These are phyloP conservation scores for Chloroceryle amazona DNA, from an alignment of 2,797 vertebrate species.

Conservation along the genomic window DNA sequence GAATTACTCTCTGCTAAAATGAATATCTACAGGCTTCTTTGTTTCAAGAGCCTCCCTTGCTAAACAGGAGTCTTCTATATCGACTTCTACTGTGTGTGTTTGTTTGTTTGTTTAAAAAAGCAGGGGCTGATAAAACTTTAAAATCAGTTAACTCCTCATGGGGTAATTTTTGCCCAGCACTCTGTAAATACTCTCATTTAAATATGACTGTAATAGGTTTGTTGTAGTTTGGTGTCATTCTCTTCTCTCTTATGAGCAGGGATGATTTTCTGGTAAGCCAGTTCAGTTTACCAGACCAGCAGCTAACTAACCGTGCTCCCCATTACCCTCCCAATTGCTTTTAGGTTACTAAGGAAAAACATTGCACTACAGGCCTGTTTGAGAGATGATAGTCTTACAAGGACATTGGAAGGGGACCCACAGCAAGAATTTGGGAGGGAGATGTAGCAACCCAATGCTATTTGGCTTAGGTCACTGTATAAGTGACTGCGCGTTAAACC, in stretches of 20 bases:
- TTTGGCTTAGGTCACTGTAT: not conserved
- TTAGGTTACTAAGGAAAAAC: not conserved
- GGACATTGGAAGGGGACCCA: not conserved
- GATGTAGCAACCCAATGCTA: not conserved
- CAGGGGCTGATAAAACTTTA: not conserved
- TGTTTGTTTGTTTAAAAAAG: not conserved
- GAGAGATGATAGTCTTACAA: not conserved
- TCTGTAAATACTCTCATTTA: not conserved
- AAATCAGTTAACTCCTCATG: not conserved
- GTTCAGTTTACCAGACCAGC: not conserved
- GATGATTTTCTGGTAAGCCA: not conserved
- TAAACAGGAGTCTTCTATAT: not conserved
- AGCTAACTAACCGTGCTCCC: not conserved
- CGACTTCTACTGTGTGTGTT: not conserved
- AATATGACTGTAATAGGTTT: not conserved
- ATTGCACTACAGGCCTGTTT: not conserved
- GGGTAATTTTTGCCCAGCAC: not conserved
- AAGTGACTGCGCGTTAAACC: not conserved
- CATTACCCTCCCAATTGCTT: not conserved
- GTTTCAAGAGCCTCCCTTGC: not conserved
- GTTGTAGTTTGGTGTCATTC: not conserved
- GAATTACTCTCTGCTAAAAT: constrained; percentile 16
- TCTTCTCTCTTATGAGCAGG: not conserved
- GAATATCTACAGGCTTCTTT: not conserved
- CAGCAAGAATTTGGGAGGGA: not conserved